Evolutionary conservation across 2,888 invertebrate genomes (phyloP).

Genomic region (Quadroppia sp.): DNA sequence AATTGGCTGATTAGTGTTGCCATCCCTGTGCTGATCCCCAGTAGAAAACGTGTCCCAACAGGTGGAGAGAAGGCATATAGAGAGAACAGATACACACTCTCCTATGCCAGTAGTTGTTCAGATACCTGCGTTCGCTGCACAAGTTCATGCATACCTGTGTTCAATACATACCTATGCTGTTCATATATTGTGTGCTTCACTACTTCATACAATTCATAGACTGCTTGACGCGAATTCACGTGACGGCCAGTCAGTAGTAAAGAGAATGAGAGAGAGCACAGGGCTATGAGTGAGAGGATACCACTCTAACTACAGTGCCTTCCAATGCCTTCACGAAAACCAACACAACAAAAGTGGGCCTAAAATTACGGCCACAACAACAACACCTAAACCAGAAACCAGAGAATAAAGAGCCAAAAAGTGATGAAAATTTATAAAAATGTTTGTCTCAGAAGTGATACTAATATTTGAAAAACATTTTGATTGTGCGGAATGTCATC

Average conservation of each 20-base stretch:
- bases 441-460: background rate
- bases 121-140: background rate
- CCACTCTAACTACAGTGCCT: background rate
- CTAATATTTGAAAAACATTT: too few relatives aligned
- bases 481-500: too few relatives aligned
- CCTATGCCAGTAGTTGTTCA: background rate
- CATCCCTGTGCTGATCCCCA: background rate
- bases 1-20: background rate
- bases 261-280: background rate
- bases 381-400: background rate
- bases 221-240: conserved; percentile 22
- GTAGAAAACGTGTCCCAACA: background rate
- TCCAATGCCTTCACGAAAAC: background rate
- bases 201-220: background rate
- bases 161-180: background rate
- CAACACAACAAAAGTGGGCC: background rate
- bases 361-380: conserved; percentile 5
- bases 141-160: background rate
- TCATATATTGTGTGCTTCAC: background rate
- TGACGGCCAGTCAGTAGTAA: background rate
- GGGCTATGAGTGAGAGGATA: background rate
- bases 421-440: background rate
- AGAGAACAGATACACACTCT: background rate
- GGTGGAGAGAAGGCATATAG: background rate
- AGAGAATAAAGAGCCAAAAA: background rate